phyloP scores from a whole-genome alignment of 53 echinoderm and acorn worm genomes.

The Mesocentrotus franciscanus region DNA sequence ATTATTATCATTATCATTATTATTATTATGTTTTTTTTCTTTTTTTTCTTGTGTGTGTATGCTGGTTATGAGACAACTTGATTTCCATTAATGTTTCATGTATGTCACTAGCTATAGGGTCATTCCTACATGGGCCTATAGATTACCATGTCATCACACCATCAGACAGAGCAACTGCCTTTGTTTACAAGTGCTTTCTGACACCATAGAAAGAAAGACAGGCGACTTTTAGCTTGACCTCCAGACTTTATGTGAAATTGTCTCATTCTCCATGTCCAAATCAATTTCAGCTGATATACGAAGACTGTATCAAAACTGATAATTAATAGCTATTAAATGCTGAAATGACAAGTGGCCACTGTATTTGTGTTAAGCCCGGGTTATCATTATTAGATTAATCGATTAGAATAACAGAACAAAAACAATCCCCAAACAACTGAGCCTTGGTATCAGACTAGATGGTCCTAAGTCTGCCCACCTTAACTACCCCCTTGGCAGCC shows the following conservation, averaged over 20 bases:
- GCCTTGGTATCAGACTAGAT: slow-evolving; percentile 11
- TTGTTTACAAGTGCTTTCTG: not conserved
- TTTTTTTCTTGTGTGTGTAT: not conserved
- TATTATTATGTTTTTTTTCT: not conserved
- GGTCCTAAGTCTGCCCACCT: slow-evolving; percentile 2
- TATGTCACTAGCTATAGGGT: not conserved
- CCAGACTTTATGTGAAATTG: not conserved
- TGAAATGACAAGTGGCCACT: not conserved
- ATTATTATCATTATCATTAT: too few species aligned
- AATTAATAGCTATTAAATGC: not conserved
- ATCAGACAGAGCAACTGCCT: slow-evolving; percentile 31
- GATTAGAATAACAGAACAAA: not conserved
- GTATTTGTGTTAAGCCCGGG: not conserved
- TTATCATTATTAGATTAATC: not conserved
- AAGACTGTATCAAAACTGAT: not conserved
- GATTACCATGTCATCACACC: not conserved
- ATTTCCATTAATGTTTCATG: not conserved
- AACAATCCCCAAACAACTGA: not conserved
- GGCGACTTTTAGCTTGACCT: not conserved
- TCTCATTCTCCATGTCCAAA: not conserved
- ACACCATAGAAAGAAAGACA: not conserved
- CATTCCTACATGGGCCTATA: not conserved
- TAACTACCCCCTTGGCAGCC: slow-evolving; percentile 62
- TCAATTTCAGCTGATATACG: not conserved
- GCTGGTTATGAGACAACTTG: not conserved